Conservation (phyloP, 1,140 invertebrate species). For the Drosophila setifemur region DNA sequence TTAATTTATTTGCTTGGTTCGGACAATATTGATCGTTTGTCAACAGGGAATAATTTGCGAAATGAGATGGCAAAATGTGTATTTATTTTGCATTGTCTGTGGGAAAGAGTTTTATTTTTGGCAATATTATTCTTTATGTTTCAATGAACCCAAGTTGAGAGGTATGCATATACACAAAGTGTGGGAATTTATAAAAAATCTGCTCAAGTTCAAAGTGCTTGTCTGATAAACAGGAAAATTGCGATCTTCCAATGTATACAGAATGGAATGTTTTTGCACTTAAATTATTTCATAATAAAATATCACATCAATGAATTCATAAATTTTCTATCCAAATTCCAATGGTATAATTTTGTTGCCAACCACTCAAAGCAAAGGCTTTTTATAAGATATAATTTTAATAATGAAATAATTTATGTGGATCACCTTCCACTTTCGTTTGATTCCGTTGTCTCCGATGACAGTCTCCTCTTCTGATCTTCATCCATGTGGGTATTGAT, state of each 20-base stretch:
- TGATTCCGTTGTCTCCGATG: not conserved
- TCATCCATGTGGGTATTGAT: slow-evolving; percentile 19
- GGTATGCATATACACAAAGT: not conserved
- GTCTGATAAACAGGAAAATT: not conserved
- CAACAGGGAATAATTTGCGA: not conserved
- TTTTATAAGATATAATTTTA: not conserved
- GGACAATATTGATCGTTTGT: not conserved
- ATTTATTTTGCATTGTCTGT: slow-evolving; percentile 3
- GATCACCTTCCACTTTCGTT: slow-evolving; percentile 4
- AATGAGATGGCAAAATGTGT: not conserved
- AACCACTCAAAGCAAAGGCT: too few relatives aligned
- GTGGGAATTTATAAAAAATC: not conserved
- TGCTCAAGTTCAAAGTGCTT: not conserved
- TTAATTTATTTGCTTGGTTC: not conserved
- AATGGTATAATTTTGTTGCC: too few relatives aligned
- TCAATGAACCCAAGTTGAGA: not conserved
- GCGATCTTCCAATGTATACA: too few relatives aligned
- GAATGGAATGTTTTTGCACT: too few relatives aligned
- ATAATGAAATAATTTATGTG: not conserved
- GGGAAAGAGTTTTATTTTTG: not conserved
- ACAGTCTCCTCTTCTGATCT: not conserved
- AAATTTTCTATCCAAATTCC: too few relatives aligned
- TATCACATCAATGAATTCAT: not conserved
- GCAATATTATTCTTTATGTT: not conserved
- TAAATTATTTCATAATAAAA: too few relatives aligned